A percentile compares a stretch with the other conserved stretches of the same genome.
Conservation (phyloP, 2,113 vertebrate genomes). For the Nothocercus nigrocapillus region DNA sequence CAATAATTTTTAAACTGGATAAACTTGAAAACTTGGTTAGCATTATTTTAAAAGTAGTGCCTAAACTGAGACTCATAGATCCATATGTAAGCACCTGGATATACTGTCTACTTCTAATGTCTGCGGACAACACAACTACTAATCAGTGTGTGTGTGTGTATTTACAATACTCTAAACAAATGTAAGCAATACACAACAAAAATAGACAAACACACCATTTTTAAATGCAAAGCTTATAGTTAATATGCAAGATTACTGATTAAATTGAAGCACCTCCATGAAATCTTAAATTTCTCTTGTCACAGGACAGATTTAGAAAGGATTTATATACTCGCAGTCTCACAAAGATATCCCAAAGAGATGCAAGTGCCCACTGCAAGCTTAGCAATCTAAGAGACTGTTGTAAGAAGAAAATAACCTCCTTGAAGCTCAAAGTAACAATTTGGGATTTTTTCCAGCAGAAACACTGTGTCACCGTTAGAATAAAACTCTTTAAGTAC, state of each 20-base stretch:
- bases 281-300: not conserved
- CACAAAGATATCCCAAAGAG: not conserved
- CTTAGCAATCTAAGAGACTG: not conserved
- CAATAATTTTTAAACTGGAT: not conserved
- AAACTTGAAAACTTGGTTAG: not conserved
- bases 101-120: not conserved
- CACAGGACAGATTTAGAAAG: not conserved
- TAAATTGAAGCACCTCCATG: not conserved
- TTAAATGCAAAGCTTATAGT: not conserved
- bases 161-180: not conserved
- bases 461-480: not conserved
- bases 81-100: not conserved
- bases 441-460: not conserved
- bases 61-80: not conserved
- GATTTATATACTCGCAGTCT: not conserved
- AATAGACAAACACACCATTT: not conserved
- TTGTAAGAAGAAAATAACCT: not conserved
- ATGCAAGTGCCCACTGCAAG: not conserved
- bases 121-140: not conserved
- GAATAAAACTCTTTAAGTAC: not conserved
- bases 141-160: not conserved
- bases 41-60: not conserved
- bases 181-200: not conserved
- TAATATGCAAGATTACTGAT: not conserved
- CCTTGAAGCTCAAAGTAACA: not conserved